Conservation (phyloP, 92 coral and sea anemone genomes). For the Anthopleura xanthogrammica region DNA sequence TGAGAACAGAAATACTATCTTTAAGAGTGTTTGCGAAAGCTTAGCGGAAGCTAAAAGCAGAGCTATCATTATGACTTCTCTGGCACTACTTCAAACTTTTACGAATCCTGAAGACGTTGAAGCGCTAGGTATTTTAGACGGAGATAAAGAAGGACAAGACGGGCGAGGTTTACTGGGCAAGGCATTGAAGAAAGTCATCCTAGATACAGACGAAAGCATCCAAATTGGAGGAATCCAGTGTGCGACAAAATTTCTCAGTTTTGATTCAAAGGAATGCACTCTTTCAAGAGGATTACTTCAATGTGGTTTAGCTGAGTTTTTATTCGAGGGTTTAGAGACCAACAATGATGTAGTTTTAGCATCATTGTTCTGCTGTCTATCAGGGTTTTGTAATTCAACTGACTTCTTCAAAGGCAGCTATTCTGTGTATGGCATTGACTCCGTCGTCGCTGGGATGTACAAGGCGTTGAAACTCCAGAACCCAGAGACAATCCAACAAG, state of each 20-base stretch:
- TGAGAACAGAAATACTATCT: constrained; percentile 43
- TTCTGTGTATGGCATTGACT: constrained; percentile 81
- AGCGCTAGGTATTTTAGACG: constrained; percentile 1
- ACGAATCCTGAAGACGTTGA: constrained; percentile 27
- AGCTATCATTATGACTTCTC: constrained; percentile 65
- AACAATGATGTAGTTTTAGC: constrained; percentile 74
- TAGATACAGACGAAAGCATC: constrained; percentile 59
- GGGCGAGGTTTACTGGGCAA: constrained; percentile 34
- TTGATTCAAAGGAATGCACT: constrained; percentile 28
- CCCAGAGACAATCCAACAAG: constrained; percentile 73
- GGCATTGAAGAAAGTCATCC: constrained; percentile 76
- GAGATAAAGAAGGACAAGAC: constrained; percentile 22
- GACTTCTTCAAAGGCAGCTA: constrained; percentile 74
- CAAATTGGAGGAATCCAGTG: constrained; percentile 77
- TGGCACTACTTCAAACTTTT: constrained; percentile 59
- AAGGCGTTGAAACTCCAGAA: constrained; percentile 63
- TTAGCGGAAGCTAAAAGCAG: constrained; percentile 48
- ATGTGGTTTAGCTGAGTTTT: constrained; percentile 70
- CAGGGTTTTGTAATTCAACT: constrained; percentile 40
- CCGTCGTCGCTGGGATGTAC: constrained; percentile 58
- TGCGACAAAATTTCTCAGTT: constrained; percentile 41
- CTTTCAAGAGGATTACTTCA: constrained; percentile 43
- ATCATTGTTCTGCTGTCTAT: constrained; percentile 74
- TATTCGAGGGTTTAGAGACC: constrained; percentile 78
- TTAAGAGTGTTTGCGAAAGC: constrained; percentile 66